phyloP scores from a whole-genome alignment of 2,113 vertebrate species.

The Dromiciops gliroides region DNA sequence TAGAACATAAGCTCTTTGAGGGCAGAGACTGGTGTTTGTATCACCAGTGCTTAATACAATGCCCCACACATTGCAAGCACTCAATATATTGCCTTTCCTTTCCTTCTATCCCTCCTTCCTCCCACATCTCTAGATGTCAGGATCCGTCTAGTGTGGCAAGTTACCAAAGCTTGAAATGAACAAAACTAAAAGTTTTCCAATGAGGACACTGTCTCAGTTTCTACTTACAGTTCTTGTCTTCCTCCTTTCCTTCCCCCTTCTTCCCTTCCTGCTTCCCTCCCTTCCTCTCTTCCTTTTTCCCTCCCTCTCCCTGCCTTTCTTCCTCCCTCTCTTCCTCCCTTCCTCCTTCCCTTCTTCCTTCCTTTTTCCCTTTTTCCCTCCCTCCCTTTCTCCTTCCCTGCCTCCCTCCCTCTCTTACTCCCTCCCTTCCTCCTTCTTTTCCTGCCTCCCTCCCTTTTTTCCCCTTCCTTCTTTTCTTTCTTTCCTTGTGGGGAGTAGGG shows the following conservation, averaged over 20 bases:
- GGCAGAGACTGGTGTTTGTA: background rate
- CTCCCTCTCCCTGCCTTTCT: too few relatives aligned
- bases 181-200: background rate
- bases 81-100: background rate
- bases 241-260: background rate
- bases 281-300: background rate
- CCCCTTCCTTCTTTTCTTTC: background rate
- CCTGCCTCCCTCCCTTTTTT: accelerated
- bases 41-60: background rate
- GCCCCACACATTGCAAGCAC: background rate
- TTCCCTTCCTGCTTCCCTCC: background rate
- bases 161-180: background rate
- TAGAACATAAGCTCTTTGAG: background rate
- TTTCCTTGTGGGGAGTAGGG: background rate
- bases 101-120: background rate
- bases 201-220: background rate
- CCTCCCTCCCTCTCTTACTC: too few relatives aligned
- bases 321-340: background rate
- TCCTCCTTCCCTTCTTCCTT: background rate
- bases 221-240: background rate
- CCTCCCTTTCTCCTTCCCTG: too few relatives aligned
- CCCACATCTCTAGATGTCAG: background rate
- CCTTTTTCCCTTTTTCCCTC: accelerated
- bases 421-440: too few relatives aligned
- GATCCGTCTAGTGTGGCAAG: background rate